Evolutionary conservation across 2,797 vertebrate species (phyloP).

Genomic region (Notolepis coatsorum): DNA sequence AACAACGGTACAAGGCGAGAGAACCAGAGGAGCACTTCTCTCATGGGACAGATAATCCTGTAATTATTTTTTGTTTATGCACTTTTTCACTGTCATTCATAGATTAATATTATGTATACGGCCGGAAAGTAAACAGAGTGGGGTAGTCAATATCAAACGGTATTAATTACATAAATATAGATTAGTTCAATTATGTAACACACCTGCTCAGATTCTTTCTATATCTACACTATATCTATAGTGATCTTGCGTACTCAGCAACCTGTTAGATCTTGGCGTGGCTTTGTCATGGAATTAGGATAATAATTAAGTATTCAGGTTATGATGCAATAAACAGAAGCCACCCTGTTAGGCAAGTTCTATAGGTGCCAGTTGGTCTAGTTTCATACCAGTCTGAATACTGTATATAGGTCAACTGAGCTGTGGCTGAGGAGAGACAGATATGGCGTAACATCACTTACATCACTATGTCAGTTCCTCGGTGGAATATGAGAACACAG

Average conservation of each 20-base stretch:
- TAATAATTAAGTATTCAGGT: constrained; percentile 50
- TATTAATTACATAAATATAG: too few species aligned
- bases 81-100: constrained; percentile 31
- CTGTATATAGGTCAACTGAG: constrained; percentile 75
- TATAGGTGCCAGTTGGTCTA: constrained; percentile 67
- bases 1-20: constrained; percentile 71
- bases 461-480: constrained; percentile 11
- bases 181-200: too few species aligned
- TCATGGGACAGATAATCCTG: constrained; percentile 54
- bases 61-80: constrained; percentile 69
- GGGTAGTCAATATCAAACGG: too few species aligned
- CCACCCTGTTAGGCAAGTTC: constrained; percentile 42
- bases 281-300: constrained; percentile 52
- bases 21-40: constrained; percentile 68
- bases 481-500: constrained; percentile 11
- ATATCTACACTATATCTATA: too few species aligned
- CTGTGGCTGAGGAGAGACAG: constrained; percentile 60
- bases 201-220: too few species aligned
- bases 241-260: background rate
- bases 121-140: too few species aligned
- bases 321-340: constrained; percentile 74
- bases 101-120: constrained; percentile 25
- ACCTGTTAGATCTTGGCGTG: background rate
- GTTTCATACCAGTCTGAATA: constrained; percentile 49
- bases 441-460: constrained; percentile 39